phyloP scores from a whole-genome alignment of 2,113 vertebrate genomes.

The Pongo abelii region DNA sequence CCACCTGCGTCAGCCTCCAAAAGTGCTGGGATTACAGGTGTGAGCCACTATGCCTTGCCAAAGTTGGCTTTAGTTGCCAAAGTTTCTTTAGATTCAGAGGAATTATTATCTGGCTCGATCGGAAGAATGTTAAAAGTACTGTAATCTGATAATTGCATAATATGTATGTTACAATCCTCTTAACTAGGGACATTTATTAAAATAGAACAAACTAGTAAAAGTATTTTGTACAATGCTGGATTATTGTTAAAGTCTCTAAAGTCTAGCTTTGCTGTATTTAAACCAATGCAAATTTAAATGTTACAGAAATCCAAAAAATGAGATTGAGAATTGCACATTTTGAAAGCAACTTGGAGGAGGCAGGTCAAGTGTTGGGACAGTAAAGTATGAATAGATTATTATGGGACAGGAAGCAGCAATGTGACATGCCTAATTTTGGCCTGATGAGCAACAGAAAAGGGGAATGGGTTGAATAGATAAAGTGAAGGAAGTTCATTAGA shows the following conservation, averaged over 20 bases:
- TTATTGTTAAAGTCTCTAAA: conserved; percentile 3
- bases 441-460: not conserved
- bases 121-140: not conserved
- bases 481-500: not conserved
- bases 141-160: not conserved
- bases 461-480: not conserved
- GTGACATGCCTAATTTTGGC: not conserved
- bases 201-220: not conserved
- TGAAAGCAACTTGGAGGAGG: not conserved
- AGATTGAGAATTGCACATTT: not conserved
- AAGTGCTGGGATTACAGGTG: no score
- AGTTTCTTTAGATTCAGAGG: not conserved
- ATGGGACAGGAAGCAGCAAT: not conserved
- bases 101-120: not conserved
- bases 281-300: not conserved
- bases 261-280: not conserved
- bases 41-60: no score
- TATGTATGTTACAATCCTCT: not conserved
- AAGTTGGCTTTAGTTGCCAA: no score
- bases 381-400: not conserved
- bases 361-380: not conserved
- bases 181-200: not conserved
- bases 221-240: conserved; percentile 16
- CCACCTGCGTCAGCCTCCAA: no score
- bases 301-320: not conserved